Conservation (phyloP, 2,797 vertebrate genomes). For the Alauda arvensis region DNA sequence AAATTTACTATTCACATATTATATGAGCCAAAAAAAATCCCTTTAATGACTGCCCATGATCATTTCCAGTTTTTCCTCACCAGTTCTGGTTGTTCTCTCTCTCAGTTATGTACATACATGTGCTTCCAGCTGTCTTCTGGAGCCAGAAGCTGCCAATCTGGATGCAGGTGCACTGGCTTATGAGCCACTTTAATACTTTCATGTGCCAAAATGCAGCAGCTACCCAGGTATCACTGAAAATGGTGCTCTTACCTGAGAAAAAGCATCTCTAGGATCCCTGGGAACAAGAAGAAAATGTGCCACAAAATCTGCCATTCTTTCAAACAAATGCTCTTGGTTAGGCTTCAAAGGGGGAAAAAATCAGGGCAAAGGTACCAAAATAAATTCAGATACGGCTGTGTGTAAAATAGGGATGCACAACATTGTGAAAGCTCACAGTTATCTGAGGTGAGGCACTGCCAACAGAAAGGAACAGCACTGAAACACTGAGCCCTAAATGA, state of each 20-base stretch:
- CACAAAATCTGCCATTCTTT: slow-evolving; percentile 66
- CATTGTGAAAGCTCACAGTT: not conserved
- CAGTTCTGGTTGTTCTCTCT: not conserved
- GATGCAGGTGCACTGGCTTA: not conserved
- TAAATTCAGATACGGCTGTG: not conserved
- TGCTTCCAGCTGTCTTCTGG: not conserved
- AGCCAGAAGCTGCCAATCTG: not conserved
- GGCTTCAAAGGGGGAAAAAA: slow-evolving; percentile 41
- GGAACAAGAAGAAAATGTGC: slow-evolving; percentile 57
- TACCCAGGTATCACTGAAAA: not conserved
- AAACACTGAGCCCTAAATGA: not conserved
- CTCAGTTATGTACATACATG: not conserved
- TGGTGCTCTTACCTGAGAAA: slow-evolving; percentile 58
- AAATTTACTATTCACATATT: not conserved
- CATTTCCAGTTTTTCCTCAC: not conserved
- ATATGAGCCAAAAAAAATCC: not conserved
- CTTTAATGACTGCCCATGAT: not conserved
- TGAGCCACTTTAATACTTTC: not conserved
- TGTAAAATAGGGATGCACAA: not conserved
- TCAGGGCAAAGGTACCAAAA: not conserved
- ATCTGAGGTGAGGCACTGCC: not conserved
- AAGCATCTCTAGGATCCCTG: slow-evolving; percentile 42
- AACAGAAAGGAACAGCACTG: not conserved
- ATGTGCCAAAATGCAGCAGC: not conserved
- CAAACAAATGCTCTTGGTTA: slow-evolving; percentile 61